Conservation (phyloP, 2,888 invertebrate species). For the Eurytoma adleriae region DNA sequence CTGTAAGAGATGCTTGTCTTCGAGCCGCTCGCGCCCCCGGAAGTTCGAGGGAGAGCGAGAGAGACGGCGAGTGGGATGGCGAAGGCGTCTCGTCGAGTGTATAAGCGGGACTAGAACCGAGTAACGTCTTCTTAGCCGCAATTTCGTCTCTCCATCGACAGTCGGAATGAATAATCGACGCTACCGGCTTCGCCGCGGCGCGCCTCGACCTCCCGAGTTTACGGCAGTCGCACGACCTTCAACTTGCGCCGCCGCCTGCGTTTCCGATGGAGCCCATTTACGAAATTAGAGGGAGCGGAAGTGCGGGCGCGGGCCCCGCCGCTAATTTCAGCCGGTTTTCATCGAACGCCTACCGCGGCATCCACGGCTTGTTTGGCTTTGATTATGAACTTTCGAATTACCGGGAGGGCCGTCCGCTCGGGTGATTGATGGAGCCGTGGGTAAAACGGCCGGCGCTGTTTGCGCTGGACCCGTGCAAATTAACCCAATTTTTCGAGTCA, state of each 20-base stretch:
- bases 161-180: constrained; percentile 52
- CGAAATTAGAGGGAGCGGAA: constrained; percentile 22
- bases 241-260: not conserved
- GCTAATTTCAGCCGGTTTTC: no score
- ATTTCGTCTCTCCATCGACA: constrained; percentile 57
- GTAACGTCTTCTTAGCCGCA: constrained; percentile 66
- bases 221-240: constrained; percentile 14
- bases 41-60: constrained; percentile 25
- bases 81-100: constrained; percentile 49
- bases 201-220: constrained; percentile 13
- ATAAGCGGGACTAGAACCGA: constrained; percentile 46
- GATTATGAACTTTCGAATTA: no score
- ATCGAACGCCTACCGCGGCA: no score
- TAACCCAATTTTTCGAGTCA: no score
- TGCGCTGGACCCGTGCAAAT: no score
- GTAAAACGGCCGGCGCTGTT: no score
- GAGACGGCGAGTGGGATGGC: not conserved
- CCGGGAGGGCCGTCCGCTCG: no score
- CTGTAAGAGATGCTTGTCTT: constrained; percentile 69
- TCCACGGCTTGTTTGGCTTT: no score
- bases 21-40: constrained; percentile 44
- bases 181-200: not conserved
- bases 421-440: no score
- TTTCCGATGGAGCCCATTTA: constrained; percentile 19
- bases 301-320: not conserved